These are phyloP conservation scores for Callorhinus ursinus DNA, from an alignment of 2,113 vertebrate species.

Conservation along the genomic window DNA sequence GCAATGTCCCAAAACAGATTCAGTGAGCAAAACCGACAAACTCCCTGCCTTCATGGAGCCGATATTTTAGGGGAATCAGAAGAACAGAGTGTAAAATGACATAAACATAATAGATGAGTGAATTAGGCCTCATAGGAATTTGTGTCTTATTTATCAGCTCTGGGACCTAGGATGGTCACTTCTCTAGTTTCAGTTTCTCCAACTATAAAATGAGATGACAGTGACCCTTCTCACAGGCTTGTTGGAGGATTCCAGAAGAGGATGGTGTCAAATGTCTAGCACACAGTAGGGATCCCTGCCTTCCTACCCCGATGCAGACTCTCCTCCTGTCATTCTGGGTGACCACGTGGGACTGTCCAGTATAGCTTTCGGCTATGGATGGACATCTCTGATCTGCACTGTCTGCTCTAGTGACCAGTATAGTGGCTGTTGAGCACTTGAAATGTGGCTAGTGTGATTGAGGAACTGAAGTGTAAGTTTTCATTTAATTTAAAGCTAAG, in stretches of 20 bases:
- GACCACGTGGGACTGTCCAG: neutral
- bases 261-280: neutral
- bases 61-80: neutral
- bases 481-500: conserved; percentile 1
- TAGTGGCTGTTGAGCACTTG: neutral
- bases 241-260: neutral
- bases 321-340: neutral
- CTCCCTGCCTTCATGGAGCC: neutral
- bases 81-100: neutral
- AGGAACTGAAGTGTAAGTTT: neutral
- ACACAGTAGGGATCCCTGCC: neutral
- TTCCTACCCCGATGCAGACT: neutral
- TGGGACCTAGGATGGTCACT: neutral
- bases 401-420: neutral
- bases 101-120: neutral
- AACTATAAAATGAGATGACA: neutral
- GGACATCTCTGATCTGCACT: neutral
- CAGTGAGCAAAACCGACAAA: neutral
- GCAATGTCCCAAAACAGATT: neutral
- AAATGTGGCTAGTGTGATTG: neutral
- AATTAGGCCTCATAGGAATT: neutral
- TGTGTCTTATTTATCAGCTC: neutral
- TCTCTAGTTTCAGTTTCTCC: conserved; percentile 31
- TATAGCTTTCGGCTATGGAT: neutral
- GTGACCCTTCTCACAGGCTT: neutral